A percentile compares a stretch with the other conserved stretches of the same genome.
These are phyloP conservation scores for Mastomys coucha DNA, from an alignment of 2,113 vertebrate species.

Conservation along the genomic window DNA sequence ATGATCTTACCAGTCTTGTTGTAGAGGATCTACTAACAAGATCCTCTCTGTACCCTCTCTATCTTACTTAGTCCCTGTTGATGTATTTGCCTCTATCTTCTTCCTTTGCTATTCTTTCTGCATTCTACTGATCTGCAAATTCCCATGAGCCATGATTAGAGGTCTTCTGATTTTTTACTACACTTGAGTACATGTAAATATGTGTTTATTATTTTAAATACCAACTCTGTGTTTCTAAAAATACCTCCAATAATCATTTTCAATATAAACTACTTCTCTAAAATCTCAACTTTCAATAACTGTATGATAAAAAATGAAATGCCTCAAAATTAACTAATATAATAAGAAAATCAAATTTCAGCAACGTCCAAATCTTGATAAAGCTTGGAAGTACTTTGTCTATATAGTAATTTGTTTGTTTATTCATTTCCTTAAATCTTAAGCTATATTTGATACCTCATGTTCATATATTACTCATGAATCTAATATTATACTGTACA, in stretches of 20 bases:
- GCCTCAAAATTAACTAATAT: too few species aligned
- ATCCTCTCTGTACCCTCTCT: neutral
- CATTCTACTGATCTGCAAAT: neutral
- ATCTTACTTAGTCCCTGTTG: neutral
- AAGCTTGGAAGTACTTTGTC: neutral
- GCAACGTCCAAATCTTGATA: neutral
- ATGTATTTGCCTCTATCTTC: neutral
- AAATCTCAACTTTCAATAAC: neutral
- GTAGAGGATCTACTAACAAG: neutral
- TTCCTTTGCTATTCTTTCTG: neutral
- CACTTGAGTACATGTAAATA: neutral
- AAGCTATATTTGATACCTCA: neutral
- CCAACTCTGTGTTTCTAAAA: neutral
- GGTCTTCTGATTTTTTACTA: neutral
- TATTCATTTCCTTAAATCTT: neutral
- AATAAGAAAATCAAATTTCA: neutral
- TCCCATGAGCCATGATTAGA: neutral
- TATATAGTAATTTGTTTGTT: neutral
- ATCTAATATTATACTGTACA: neutral
- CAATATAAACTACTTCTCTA: neutral
- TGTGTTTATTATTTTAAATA: neutral
- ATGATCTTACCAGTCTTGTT: neutral
- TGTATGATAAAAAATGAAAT: neutral
- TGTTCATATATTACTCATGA: neutral
- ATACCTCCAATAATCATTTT: neutral